Percentiles rank a stretch among this genome's conserved stretches.
Evolutionary conservation across 2,113 vertebrate genomes (phyloP).

Genomic region (Xenopus laevis): DNA sequence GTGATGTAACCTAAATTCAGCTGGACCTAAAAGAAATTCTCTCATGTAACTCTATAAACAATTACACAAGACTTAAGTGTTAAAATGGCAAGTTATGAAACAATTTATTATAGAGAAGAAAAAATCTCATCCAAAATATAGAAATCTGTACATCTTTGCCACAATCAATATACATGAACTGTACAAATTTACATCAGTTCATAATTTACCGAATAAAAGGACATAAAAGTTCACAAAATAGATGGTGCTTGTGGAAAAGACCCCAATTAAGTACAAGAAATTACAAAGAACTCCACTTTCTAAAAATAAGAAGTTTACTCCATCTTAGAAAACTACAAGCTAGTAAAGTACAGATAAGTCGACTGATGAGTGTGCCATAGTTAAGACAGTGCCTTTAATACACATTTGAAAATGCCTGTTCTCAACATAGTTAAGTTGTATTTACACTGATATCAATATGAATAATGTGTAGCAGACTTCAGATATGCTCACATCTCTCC

Average conservation of each 20-base stretch:
- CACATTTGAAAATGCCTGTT: conserved; percentile 73
- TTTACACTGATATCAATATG: conserved; percentile 65
- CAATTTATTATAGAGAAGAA: conserved; percentile 99
- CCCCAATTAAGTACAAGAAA: conserved; percentile 83
- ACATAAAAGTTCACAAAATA: conserved; percentile 93
- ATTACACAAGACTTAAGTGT: conserved; percentile 74
- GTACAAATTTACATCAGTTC: conserved; percentile 99
- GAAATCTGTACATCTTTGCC: conserved; percentile 99
- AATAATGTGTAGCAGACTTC: conserved; percentile 66
- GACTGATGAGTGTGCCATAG: conserved; percentile 78
- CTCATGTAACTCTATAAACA: conserved; percentile 58
- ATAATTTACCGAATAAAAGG: conserved; percentile 97
- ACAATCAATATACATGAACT: conserved; percentile 99
- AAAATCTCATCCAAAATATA: conserved; percentile 99
- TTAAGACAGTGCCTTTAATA: conserved; percentile 78
- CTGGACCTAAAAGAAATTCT: conserved; percentile 49
- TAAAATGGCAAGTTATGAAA: conserved; percentile 88
- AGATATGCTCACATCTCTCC: conserved; percentile 34
- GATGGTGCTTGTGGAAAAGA: conserved; percentile 84
- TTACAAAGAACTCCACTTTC: conserved; percentile 85
- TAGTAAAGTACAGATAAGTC: conserved; percentile 80
- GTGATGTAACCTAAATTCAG: conserved; percentile 42
- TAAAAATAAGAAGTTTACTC: conserved; percentile 85
- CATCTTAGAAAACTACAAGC: conserved; percentile 82
- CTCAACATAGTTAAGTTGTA: conserved; percentile 58